Percentiles rank a stretch among this genome's conserved stretches.
These are phyloP conservation scores for Emydura subglobosa DNA, from an alignment of 2,113 vertebrate species.

Conservation along the genomic window DNA sequence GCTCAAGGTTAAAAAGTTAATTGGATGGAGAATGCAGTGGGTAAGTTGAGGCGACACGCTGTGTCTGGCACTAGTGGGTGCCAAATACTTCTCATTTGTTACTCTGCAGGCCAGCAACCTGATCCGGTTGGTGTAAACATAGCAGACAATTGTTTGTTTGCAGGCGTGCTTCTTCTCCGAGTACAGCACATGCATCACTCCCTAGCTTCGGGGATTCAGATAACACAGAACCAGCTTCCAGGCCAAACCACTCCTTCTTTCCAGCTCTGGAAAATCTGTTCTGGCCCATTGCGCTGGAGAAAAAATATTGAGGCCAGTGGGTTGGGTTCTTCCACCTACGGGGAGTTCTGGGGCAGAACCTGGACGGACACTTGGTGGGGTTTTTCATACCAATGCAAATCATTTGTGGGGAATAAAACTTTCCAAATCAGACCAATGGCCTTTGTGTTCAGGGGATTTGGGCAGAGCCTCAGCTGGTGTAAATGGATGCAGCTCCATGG, in stretches of 20 bases:
- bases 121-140: not conserved
- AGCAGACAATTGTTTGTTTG: not conserved
- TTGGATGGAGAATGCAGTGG: not conserved
- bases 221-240: not conserved
- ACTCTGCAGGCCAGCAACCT: not conserved
- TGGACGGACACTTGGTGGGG: not conserved
- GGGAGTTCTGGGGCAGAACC: too few relatives aligned
- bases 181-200: not conserved
- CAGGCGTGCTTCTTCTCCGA: not conserved
- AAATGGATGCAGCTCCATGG: not conserved
- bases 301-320: not conserved
- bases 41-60: slow-evolving; percentile 30
- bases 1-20: not conserved
- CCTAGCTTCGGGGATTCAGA: fast-evolving
- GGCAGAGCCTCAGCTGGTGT: not conserved
- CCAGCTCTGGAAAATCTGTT: not conserved
- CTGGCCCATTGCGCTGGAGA: not conserved
- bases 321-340: not conserved
- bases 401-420: not conserved
- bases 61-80: not conserved
- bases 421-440: not conserved
- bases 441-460: not conserved
- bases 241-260: not conserved
- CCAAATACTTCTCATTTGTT: slow-evolving; percentile 25
- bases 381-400: not conserved